phyloP scores from a whole-genome alignment of 1,140 invertebrate species.

The Cyphomyrmex costatus region DNA sequence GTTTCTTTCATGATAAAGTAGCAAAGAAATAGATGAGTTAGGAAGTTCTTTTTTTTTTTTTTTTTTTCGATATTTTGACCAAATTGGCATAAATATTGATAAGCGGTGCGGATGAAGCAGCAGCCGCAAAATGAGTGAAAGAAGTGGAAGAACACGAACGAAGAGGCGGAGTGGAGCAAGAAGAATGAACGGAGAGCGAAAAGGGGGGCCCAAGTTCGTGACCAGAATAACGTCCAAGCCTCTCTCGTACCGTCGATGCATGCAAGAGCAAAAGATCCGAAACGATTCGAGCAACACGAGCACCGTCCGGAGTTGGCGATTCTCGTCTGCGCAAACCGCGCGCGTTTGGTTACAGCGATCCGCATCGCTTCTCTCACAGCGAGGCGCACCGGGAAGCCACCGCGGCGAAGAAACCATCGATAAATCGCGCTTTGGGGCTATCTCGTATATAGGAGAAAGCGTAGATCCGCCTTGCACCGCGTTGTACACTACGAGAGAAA shows the following conservation, averaged over 20 bases:
- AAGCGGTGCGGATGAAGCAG: conserved; percentile 31
- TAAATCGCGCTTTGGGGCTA: conserved; percentile 41
- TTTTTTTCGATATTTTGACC: not conserved
- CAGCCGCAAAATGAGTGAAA: not conserved
- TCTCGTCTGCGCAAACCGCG: conserved; percentile 46
- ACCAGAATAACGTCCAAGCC: conserved; percentile 69
- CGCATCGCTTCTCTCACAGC: conserved; percentile 23
- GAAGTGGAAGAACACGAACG: conserved; percentile 4
- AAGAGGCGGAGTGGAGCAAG: conserved; percentile 41
- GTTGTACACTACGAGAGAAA: not conserved
- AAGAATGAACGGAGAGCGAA: conserved; percentile 36
- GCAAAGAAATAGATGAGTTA: not conserved
- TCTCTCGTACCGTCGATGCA: conserved; percentile 58
- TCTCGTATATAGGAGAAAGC: not conserved
- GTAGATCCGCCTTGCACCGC: not conserved
- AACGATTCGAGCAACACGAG: conserved; percentile 70
- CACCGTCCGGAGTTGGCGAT: conserved; percentile 55
- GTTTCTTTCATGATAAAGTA: not conserved
- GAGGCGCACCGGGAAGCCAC: not conserved
- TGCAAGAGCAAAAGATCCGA: conserved; percentile 67
- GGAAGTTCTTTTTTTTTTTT: not conserved
- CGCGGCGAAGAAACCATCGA: not conserved
- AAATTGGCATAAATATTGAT: conserved; percentile 73
- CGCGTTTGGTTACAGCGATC: conserved; percentile 27
- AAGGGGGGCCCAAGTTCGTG: conserved; percentile 67